Evolutionary conservation across 2,113 vertebrate genomes (phyloP), one percentile per base, ranked within the genome.

Genomic region (Oenanthe melanoleuca): DNA sequence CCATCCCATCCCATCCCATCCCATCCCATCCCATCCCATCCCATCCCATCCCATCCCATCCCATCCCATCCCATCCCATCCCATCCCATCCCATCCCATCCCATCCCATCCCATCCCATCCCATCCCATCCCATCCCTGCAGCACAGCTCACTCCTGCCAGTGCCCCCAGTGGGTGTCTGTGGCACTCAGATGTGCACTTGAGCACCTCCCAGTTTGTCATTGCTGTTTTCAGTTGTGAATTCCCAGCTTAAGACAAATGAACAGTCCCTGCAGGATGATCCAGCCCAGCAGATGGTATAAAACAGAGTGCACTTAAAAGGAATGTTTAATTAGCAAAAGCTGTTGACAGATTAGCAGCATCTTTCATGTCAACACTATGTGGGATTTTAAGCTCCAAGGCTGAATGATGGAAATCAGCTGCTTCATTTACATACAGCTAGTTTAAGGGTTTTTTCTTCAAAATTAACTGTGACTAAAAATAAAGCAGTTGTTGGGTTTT

Each of bases 141-240:
- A 11, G 5, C 34, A 63, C 4, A 0, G 5, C 38, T 13, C 8
- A 15, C 14, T 59, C 42, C 52, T 44, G 37, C 38, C 29, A 1
- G 1, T 9, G 3, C 9, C 71, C 33, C 4, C 0, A 5, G 42
- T 4, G 3, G 7, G 1, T 23, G 0, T 14, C 73, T 37, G 12
- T 11, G 10, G 17, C 38, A 17, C 22, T 22, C 50, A 53, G 71
- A 34, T 5, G 3, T 0, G 5, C 47, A 2, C 64, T 37, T 22
- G 21, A 28, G 52, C 47, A 15, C 17, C 34, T 28, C 15, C 3
- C 63, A 28, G 23, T 21, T 79, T 44, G 47, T 72, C 3, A 0
- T 55, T 70, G 64, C 29, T 84, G 3, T 34, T 82, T 80, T 45
- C 85, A 29, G 50, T 25, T 70, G 49, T 61, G 79, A 67, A 25